Conservation (phyloP, 2,113 vertebrate species). For the Alouatta palliata region DNA sequence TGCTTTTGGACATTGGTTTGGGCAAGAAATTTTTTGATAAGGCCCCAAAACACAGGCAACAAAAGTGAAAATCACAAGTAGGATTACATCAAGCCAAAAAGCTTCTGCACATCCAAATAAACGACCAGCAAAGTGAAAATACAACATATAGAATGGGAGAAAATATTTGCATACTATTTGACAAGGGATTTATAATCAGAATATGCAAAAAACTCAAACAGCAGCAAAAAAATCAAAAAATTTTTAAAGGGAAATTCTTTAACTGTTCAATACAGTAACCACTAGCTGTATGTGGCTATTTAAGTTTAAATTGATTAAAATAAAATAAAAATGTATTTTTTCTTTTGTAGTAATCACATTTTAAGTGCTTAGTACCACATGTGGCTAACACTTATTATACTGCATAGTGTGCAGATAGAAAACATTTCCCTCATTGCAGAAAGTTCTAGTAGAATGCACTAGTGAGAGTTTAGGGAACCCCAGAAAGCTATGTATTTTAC, state of each 20-base stretch:
- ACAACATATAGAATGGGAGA: not conserved
- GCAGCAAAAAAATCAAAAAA: not conserved
- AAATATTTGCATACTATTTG: not conserved
- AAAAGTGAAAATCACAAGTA: not conserved
- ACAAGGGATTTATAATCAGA: not conserved
- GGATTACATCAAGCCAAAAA: not conserved
- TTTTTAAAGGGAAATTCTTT: not conserved
- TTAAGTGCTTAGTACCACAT: not conserved
- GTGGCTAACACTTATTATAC: not conserved
- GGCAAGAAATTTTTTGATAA: not conserved
- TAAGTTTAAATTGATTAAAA: not conserved
- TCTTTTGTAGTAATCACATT: not conserved
- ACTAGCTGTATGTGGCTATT: not conserved
- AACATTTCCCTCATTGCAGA: not conserved
- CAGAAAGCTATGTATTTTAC: not conserved
- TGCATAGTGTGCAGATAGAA: not conserved
- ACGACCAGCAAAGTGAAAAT: not conserved
- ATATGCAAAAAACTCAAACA: not conserved
- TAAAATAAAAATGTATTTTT: not conserved
- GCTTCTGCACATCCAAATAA: not conserved
- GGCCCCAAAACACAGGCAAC: not conserved
- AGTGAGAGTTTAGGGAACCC: not conserved
- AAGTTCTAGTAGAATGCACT: not conserved
- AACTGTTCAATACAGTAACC: not conserved
- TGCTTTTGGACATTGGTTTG: not conserved